phyloP scores from a whole-genome alignment of 2,888 invertebrate species.

The Sceliomorpha sp. region DNA sequence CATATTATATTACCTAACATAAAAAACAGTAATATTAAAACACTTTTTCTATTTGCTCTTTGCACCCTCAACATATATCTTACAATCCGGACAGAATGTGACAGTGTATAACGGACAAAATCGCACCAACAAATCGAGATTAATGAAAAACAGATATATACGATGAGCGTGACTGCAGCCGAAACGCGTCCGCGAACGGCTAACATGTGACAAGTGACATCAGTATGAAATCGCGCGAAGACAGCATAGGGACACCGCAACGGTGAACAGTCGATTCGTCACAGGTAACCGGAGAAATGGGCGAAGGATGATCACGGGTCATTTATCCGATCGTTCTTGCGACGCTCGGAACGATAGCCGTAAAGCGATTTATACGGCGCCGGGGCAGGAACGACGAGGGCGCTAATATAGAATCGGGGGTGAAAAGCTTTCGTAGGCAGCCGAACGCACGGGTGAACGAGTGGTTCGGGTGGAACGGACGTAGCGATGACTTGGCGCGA shows the following conservation, averaged over 20 bases:
- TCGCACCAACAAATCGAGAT: too few relatives aligned
- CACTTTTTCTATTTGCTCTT: too few relatives aligned
- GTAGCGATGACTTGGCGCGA: slow-evolving; percentile 28
- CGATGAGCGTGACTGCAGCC: too few relatives aligned
- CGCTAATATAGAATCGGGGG: slow-evolving; percentile 22
- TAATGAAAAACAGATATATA: too few relatives aligned
- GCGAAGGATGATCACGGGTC: neutral
- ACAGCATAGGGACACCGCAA: neutral
- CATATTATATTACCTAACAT: too few relatives aligned
- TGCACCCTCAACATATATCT: too few relatives aligned
- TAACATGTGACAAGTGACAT: neutral
- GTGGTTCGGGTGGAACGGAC: too few relatives aligned
- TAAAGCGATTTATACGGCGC: slow-evolving; percentile 19
- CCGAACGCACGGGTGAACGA: too few relatives aligned
- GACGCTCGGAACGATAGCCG: neutral
- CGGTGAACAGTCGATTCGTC: neutral
- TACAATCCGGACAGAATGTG: too few relatives aligned
- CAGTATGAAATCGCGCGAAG: neutral
- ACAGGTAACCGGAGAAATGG: neutral
- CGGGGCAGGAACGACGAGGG: slow-evolving; percentile 9
- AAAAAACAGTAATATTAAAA: too few relatives aligned
- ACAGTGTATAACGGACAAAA: too few relatives aligned
- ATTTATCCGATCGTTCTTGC: neutral
- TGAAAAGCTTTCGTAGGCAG: slow-evolving; percentile 3
- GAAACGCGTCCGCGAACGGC: too few relatives aligned